Base-by-base conservation (phyloP, 1,140 invertebrate species). In the Lasioglossum albipes region DNA sequence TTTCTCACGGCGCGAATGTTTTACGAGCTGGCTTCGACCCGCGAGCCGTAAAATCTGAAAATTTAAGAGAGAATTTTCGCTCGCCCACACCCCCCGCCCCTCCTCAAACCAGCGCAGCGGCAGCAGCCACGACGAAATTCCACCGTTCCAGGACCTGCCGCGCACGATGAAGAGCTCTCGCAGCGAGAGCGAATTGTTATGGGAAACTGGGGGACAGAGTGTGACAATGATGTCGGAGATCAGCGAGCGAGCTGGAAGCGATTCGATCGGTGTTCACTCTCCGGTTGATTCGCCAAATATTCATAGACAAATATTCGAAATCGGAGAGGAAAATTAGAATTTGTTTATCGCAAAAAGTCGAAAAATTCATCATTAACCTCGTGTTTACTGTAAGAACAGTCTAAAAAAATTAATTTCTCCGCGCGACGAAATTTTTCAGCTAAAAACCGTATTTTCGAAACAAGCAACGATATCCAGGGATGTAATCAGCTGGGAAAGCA, bases 31-130 rank as follows among this genome's bases (percentile, higher is more conserved):
- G 71, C 72, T 84, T 86, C 82, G 81, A 79, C 77, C 71, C 71
- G 79, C 71, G 68, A 72, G n/a, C 80, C 82, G 82, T 90, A 88
- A 89, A 90, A 87, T 87, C 76, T 78, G 79, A 62, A 85, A 90
- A 89, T 90, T 88, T 89, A 88, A 72, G 80, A 79, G 78, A 66
- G 75, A 69, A 81, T 85, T 69, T 86, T 36, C 45, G 45, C 49
- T 42, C 52, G 49, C 16, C 36, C n/a, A 6, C 18, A 2, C 36
- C 36, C 36, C 5, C 36, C 36, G 1, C 62, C 7, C 45, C 62
- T 2, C 2, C 13, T n/a, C n/a, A n/a, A 16, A 9, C 36, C 18
- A n/a, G 31, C 27, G 57, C 42, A 42, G 64, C 22, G 7, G 71
- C 74, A n/a, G 16, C 41, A 22, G 20, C 57, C 64, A 64, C 70